Conservation (phyloP, 2,113 vertebrate genomes). For the Myotis davidii region DNA sequence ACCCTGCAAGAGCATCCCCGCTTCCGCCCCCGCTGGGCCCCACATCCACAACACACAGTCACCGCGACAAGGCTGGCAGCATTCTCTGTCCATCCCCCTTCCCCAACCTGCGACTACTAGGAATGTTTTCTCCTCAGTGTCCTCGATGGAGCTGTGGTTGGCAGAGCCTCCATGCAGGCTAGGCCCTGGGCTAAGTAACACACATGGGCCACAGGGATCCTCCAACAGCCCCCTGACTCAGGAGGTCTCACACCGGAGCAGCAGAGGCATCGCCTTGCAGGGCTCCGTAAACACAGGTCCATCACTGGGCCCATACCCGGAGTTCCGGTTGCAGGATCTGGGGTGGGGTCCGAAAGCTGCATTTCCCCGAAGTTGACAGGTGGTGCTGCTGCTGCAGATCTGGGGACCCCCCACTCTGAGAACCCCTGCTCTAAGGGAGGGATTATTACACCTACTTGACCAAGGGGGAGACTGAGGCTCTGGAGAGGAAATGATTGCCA, state of each 20-base stretch:
- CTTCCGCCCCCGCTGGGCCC: background rate
- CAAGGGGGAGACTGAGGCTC: background rate
- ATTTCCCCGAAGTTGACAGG: background rate
- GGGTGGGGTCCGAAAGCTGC: background rate
- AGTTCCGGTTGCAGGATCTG: fast-evolving
- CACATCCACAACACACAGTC: background rate
- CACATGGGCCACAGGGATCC: fast-evolving
- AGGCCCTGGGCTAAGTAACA: background rate
- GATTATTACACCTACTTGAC: background rate
- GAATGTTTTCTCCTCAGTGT: background rate
- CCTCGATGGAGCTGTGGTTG: fast-evolving
- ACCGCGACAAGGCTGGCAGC: background rate
- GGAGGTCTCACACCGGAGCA: background rate
- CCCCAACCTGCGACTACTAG: background rate
- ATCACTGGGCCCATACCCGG: background rate
- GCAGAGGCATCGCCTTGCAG: background rate
- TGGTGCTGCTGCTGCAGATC: background rate
- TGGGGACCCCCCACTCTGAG: background rate
- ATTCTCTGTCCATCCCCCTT: background rate
- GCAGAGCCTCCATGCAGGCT: background rate
- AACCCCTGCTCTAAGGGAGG: background rate
- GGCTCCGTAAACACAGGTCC: background rate
- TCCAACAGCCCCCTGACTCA: background rate
- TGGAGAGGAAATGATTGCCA: background rate
- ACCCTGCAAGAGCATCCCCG: background rate